phyloP scores from a whole-genome alignment of 2,888 invertebrate species.

The Drosophila cognata region DNA sequence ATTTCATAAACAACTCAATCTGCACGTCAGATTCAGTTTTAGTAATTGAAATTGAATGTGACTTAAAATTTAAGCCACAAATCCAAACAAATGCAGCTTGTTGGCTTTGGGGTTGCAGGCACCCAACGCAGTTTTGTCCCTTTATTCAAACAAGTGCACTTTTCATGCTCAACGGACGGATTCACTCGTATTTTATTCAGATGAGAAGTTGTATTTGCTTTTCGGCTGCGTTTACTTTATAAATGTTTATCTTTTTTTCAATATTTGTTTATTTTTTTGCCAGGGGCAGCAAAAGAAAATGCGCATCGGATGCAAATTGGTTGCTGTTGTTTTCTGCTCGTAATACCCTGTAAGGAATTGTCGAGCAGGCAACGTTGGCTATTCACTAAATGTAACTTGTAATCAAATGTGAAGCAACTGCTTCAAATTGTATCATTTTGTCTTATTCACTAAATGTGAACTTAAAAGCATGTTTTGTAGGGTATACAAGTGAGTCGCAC shows the following conservation, averaged over 20 bases:
- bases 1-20: not conserved
- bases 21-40: not conserved
- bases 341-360: constrained; percentile 10
- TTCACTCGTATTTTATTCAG: constrained; percentile 45
- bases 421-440: not conserved
- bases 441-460: not conserved
- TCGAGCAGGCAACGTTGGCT: not conserved
- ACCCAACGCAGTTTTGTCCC: constrained; percentile 1
- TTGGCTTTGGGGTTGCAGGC: not conserved
- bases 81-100: constrained; percentile 2
- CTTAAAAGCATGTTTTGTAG: not conserved
- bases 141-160: constrained; percentile 37
- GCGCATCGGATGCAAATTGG: constrained; percentile 64
- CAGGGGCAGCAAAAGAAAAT: constrained; percentile 41
- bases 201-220: constrained; percentile 43
- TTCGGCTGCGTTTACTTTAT: constrained; percentile 13
- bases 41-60: not conserved
- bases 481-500: constrained; percentile 6
- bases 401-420: not conserved
- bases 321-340: constrained; percentile 11
- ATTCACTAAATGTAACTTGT: not conserved
- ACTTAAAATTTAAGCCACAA: not conserved
- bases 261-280: constrained; percentile 13
- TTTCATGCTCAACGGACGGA: constrained; percentile 36
- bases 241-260: not conserved